Evolutionary conservation across 2,113 vertebrate genomes (phyloP).

Genomic region (Triplophysa rosa): DNA sequence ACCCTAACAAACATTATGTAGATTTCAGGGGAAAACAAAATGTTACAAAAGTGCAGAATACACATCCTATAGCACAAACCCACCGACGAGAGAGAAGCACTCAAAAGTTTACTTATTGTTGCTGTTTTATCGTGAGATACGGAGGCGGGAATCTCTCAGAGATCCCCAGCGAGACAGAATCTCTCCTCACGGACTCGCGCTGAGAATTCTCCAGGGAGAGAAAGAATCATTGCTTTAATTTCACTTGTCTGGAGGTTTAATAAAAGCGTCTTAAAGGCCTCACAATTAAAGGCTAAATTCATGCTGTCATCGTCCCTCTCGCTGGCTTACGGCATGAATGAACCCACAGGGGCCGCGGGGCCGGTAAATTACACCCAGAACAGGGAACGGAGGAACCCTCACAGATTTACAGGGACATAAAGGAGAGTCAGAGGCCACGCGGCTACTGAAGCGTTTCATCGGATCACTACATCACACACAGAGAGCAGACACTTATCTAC

Average conservation of each 20-base stretch:
- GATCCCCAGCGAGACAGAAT: not conserved
- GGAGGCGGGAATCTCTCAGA: not conserved
- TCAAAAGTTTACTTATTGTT: no score
- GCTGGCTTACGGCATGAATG: not conserved
- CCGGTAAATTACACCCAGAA: not conserved
- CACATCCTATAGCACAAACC: no score
- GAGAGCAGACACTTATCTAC: not conserved
- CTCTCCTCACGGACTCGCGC: not conserved
- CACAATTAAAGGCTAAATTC: constrained; percentile 20
- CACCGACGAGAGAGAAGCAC: no score
- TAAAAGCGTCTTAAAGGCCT: not conserved
- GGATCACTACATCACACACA: not conserved
- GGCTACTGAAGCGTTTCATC: not conserved
- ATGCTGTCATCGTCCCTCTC: not conserved
- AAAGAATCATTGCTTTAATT: constrained; percentile 28
- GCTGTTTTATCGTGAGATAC: no score
- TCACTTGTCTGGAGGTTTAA: not conserved
- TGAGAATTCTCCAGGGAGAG: not conserved
- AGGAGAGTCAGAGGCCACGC: not conserved
- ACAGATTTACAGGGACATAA: not conserved
- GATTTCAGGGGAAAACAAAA: no score
- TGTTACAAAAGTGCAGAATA: no score
- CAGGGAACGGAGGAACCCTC: not conserved
- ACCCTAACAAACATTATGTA: no score
- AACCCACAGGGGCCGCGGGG: not conserved